phyloP scores from a whole-genome alignment of 2,888 invertebrate genomes.

The Drosophila histrio region DNA sequence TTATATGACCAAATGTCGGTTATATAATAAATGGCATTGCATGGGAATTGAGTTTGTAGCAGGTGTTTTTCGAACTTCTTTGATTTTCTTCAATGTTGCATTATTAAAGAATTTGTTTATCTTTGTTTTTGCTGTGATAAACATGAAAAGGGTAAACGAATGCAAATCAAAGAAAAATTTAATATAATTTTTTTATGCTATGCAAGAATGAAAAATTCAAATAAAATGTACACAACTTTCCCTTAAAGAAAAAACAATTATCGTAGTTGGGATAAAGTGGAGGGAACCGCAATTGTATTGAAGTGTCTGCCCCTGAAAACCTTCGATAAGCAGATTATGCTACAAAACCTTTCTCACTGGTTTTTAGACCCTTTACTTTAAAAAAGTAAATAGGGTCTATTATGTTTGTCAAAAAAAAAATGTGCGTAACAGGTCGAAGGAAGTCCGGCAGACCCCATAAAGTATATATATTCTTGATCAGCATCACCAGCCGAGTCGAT shows the following conservation, averaged over 20 bases:
- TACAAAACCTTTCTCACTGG: constrained; percentile 28
- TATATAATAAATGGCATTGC: constrained; percentile 48
- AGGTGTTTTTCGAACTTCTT: constrained; percentile 22
- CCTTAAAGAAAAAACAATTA: constrained; percentile 14
- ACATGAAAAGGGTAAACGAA: neutral
- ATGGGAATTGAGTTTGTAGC: constrained; percentile 5
- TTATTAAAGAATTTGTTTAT: constrained; percentile 8
- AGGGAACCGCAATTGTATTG: no score
- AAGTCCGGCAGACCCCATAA: no score
- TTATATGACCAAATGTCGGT: constrained; percentile 33
- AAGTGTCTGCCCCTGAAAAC: constrained; percentile 25
- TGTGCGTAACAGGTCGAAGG: no score
- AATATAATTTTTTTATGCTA: constrained; percentile 58
- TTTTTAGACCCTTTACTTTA: no score
- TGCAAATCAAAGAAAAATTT: constrained; percentile 17
- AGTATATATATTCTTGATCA: no score
- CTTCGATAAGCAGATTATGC: constrained; percentile 70
- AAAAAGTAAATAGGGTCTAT: no score
- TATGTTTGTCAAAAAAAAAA: no score
- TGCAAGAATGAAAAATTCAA: constrained; percentile 50
- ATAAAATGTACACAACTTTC: constrained; percentile 66
- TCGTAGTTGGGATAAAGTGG: neutral
- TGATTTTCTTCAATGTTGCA: neutral
- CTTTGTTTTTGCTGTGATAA: constrained; percentile 1
- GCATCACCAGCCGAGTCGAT: no score